Evolutionary conservation across 2,797 vertebrate species (phyloP).

Genomic region (Myotis vivesi): DNA sequence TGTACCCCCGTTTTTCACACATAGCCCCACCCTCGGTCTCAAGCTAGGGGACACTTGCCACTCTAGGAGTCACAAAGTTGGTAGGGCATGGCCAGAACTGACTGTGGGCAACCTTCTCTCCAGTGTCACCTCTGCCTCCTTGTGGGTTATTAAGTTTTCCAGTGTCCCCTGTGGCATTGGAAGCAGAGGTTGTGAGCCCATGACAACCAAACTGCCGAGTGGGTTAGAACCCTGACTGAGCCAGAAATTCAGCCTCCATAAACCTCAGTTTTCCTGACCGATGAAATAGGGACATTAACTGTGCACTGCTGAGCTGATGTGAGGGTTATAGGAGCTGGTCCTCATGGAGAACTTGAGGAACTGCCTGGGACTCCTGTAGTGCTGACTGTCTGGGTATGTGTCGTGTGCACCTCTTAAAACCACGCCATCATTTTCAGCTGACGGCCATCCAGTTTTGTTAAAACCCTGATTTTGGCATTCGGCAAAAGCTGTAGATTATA

Average conservation of each 20-base stretch:
- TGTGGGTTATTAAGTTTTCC: background rate
- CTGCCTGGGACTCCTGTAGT: accelerated
- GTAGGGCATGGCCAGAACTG: accelerated
- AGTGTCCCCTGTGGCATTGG: too few relatives aligned
- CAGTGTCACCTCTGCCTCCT: background rate
- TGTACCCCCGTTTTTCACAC: accelerated
- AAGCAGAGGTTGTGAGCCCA: background rate
- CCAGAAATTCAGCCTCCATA: background rate
- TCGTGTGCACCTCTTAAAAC: background rate
- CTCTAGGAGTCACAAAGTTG: background rate
- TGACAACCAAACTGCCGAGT: too few relatives aligned
- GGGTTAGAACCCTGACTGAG: background rate
- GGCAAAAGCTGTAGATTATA: background rate
- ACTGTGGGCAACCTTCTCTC: background rate
- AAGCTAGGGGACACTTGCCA: too few relatives aligned
- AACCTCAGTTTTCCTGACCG: background rate
- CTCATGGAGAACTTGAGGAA: background rate
- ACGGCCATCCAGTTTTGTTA: background rate
- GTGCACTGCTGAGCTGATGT: background rate
- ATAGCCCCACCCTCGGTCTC: background rate
- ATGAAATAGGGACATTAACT: background rate
- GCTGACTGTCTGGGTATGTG: too few relatives aligned
- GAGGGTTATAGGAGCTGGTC: background rate
- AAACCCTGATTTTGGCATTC: background rate
- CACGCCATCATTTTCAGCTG: background rate